A percentile compares a stretch with the other conserved stretches of the same genome.
Evolutionary conservation across 2,113 vertebrate species (phyloP).

Genomic region (Cisticola juncidis): DNA sequence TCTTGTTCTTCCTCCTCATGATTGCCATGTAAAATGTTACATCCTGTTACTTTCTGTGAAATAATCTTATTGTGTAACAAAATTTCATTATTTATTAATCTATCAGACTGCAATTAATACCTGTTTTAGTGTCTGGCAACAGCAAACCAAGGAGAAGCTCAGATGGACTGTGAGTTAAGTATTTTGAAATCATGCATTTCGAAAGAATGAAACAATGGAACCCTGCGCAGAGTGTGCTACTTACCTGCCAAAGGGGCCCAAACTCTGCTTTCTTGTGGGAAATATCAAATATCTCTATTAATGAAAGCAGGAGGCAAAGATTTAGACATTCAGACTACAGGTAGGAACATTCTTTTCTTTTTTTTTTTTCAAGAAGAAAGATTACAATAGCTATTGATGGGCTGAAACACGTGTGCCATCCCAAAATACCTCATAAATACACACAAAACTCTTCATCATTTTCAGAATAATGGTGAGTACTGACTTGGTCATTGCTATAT

Average conservation of each 20-base stretch:
- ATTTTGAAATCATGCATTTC: neutral
- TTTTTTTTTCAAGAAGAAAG: neutral
- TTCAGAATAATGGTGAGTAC: neutral
- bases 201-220: neutral
- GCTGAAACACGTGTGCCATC: neutral
- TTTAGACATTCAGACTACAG: neutral
- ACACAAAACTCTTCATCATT: neutral
- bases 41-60: neutral
- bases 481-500: neutral
- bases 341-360: neutral
- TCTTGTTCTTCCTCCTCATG: neutral
- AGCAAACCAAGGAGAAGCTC: neutral
- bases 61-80: neutral
- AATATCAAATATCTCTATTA: neutral
- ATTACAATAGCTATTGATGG: neutral
- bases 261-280: neutral
- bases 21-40: neutral
- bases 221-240: neutral
- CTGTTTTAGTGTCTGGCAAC: neutral
- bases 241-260: neutral
- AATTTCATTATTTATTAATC: neutral
- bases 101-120: neutral
- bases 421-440: neutral
- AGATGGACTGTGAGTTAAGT: neutral
- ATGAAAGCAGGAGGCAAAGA: neutral